Evolutionary conservation across 2,113 vertebrate genomes (phyloP), one percentile per base, ranked within the genome.

Genomic region (Leptodactylus fuscus): DNA sequence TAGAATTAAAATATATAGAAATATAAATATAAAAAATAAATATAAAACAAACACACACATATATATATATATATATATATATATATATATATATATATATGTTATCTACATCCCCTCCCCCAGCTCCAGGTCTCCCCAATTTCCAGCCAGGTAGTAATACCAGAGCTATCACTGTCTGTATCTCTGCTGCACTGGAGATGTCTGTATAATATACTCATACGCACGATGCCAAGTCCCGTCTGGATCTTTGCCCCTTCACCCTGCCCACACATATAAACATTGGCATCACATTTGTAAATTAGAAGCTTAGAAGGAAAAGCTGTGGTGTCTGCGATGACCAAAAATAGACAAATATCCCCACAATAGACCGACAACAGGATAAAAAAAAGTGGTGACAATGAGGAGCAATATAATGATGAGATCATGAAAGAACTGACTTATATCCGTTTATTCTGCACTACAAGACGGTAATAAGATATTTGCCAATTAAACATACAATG

Each of bases 231-330:
- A 49, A 69, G 34, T 81, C 41, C 65, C 13, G 41, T 27, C 73
- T 38, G 69, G 49, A 74, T 58, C 18, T 34, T 29, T 81, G 44
- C 80, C 44, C 46, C 49, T 16, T 81, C 51, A 71, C 48, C 58
- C 65, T 36, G 48, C 38, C 58, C 46, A 51, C 24, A 51, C 3
- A 18, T 71, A 71, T 38, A 69, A 82, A 73, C 65, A n/a, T 6
- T 49, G 46, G 41, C 65, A 67, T 32, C 70, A 22, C 22, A 9
- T 51, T 41, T 32, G 44, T 27, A 44, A 48, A 34, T 51, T 34
- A 71, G 32, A 29, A 62, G 44, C 60, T 20, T 29, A 20, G 70
- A 18, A 34, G 71, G 27, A 49, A 84, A 55, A 12, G 11, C 27
- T 55, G 48, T n/a, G n/a, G 44, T 51, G 18, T 69, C 29, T 58